Conservation (phyloP, 2,113 vertebrate species). For the Tympanuchus pallidicinctus region DNA sequence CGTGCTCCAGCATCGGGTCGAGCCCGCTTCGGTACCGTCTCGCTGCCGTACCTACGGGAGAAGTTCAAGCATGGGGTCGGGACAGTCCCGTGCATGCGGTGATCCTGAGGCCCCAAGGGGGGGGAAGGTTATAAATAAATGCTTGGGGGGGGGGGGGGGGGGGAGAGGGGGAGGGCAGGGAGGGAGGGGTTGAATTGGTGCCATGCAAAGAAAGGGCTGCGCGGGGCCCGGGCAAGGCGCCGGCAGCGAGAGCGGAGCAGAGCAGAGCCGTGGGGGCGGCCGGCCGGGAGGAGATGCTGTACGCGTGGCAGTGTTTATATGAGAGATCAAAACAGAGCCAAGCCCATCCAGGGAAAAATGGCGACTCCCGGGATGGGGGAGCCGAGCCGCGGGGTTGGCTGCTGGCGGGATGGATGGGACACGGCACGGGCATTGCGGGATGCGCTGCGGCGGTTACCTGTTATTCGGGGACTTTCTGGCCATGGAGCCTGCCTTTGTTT, state of each 20-base stretch:
- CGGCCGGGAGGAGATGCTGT: slow-evolving; percentile 80
- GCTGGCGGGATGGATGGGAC: neutral
- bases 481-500: slow-evolving; percentile 91
- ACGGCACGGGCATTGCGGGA: slow-evolving; percentile 65
- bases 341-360: slow-evolving; percentile 83
- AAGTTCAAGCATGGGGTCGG: neutral
- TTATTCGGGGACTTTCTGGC: slow-evolving; percentile 93
- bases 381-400: slow-evolving; percentile 22
- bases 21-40: neutral
- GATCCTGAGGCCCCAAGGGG: neutral
- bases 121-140: slow-evolving; percentile 44
- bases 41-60: neutral
- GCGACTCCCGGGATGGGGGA: slow-evolving; percentile 70
- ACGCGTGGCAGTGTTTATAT: slow-evolving; percentile 95
- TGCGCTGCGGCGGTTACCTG: slow-evolving; percentile 85
- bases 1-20: neutral
- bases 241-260: neutral
- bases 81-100: neutral
- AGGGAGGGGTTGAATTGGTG: neutral
- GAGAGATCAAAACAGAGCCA: slow-evolving; percentile 86
- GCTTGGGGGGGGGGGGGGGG: neutral
- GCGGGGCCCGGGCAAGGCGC: neutral
- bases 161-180: no score
- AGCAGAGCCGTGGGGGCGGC: slow-evolving; percentile 38
- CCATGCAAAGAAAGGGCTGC: slow-evolving; percentile 44